Evolutionary conservation across 2,888 invertebrate species (phyloP).

Genomic region (Polia nebulosa): DNA sequence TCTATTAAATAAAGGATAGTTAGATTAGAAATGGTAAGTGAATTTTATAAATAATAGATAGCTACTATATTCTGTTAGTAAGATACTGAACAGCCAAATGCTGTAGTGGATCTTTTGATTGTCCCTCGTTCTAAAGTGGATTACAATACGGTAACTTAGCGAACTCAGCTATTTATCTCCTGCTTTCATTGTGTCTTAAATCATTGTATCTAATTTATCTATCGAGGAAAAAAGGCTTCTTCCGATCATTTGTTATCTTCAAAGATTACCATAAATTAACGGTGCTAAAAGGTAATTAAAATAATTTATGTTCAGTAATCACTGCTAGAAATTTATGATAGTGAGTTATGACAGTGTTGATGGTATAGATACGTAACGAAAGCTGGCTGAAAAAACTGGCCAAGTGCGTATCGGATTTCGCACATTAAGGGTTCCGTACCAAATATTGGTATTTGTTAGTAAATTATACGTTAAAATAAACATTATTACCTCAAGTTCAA

Average conservation of each 20-base stretch:
- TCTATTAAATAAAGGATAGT: too few relatives aligned
- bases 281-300: constrained; percentile 21
- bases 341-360: constrained; percentile 3
- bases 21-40: too few relatives aligned
- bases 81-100: too few relatives aligned
- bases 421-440: too few relatives aligned
- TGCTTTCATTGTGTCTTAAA: constrained; percentile 6
- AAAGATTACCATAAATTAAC: constrained; percentile 34
- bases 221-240: not conserved
- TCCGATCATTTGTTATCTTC: constrained; percentile 3
- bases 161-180: not conserved
- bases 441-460: too few relatives aligned
- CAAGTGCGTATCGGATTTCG: too few relatives aligned
- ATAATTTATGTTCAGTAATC: constrained; percentile 27
- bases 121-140: not conserved
- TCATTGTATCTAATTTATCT: constrained; percentile 4
- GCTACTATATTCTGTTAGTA: too few relatives aligned
- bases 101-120: not conserved
- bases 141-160: not conserved
- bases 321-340: constrained; percentile 30
- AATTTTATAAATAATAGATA: too few relatives aligned
- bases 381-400: too few relatives aligned
- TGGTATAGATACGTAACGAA: constrained; percentile 2
- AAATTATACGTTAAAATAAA: too few relatives aligned
- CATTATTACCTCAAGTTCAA: too few relatives aligned